Evolutionary conservation across 2,888 invertebrate genomes (phyloP), one percentile per base, ranked within the genome.

Genomic region (Eugnorisma glareosa): DNA sequence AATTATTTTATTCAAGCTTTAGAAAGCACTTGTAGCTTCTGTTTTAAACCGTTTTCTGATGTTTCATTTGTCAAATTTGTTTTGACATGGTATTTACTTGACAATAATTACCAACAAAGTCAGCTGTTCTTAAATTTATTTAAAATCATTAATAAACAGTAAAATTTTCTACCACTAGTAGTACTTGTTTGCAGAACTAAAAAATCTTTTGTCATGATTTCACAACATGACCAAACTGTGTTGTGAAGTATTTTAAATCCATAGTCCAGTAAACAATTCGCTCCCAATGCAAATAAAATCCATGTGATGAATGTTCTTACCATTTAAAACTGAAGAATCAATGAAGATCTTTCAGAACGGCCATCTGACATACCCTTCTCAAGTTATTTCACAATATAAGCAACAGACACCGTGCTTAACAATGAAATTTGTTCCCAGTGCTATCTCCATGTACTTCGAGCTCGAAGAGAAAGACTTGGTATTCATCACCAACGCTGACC

Each of bases 361-460:
- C 97, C 97, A 97, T 96, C 97, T 97, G 97, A 97, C 87, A 28
- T 70, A 40, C 28, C 18, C 35, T 70, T 11, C 1, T 31, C 31
- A 37, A 6, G 28, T 35, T 24, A 48, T 64, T 69, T n/a, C n/a
- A 81, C 63, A 31, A 77, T 64, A 51, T 10, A 7, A 6, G n/a
- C 7, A 31, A 63, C 37, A 40, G 45, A 35, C 13, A 45, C 45
- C 24, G 4, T 61, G 35, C 28, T 40, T 77, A 66, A 87, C 64
- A 13, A 18, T 77, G 11, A 59, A n/a, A 69, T 63, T 79, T 35
- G 83, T 83, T 59, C 85, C 79, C 95, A 99, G 99, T 92, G 99
- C 99, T 93, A 99, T 99, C 95, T 99, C 99, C 91, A 99, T 99
- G 99, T 99, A 97, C 98, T 99, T 99, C 94, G 99, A 99, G 95